Base-by-base conservation (phyloP, 2,113 vertebrate species). In the Strix aluco region DNA sequence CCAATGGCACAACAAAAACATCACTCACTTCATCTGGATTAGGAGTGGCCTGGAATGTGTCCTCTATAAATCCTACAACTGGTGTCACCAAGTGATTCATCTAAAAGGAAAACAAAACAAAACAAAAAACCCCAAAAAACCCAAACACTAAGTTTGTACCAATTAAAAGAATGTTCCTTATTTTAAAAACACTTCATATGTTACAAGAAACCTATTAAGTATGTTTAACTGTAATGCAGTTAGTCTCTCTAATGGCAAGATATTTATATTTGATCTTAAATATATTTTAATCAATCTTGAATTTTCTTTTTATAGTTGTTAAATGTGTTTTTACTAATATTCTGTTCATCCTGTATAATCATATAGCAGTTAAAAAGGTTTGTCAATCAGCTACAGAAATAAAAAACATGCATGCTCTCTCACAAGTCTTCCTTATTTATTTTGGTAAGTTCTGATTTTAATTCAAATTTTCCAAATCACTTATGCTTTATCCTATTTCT, bases 11-110 rank as follows among this genome's bases (percentile, higher is more conserved):
- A 1, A 98, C 46, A 95, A 99, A 99, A 51, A 99, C 99, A 2
- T 98, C 94, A 2, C 98, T 99, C 69, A 99, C 99, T 98, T 99
- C 99, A 8, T 95, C 98, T 4, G 99, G 98, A 92, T 99, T 99
- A 21, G 98, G 98, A 80, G 69, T 44, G 23, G 98, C 97, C 77
- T 96, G 92, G 94, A 99, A 99, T 4, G 98, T 97, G 36, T 98
- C 98, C 2, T 99, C 98, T 93, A 99, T 98, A 93, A 99, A 99
- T 73, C 98, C 99, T 63, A 99, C 98, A 59, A 99, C 99, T 3
- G 99, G 99, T 10, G 98, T 99, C 90, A 99, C 95, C 97, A 99
- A 34, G 27, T 98, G 88, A 26, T 97, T 94, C 15, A 82, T 96
- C 99, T 99, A 87, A 74, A 95, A 96, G 23, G 54, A 84, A 52